These are phyloP conservation scores for Trichoplusia ni DNA, from an alignment of 1,140 invertebrate genomes.

Conservation along the genomic window DNA sequence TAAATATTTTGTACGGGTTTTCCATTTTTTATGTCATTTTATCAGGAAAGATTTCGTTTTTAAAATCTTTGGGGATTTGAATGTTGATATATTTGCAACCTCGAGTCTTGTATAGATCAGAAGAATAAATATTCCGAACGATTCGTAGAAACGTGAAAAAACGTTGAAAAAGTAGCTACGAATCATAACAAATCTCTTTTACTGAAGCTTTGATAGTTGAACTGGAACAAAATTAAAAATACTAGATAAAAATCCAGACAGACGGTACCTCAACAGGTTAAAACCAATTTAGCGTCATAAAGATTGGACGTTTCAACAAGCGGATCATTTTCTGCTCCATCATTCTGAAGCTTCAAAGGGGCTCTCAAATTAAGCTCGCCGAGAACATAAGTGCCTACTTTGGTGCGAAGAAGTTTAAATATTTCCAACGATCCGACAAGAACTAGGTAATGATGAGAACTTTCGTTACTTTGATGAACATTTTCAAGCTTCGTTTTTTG, in stretches of 20 bases:
- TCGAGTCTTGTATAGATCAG: too few species aligned
- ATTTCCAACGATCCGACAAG: slow-evolving; percentile 25
- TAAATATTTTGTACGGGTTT: too few species aligned
- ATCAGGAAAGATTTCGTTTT: too few species aligned
- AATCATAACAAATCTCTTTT: too few species aligned
- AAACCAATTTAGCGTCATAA: slow-evolving; percentile 52
- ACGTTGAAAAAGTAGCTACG: too few species aligned
- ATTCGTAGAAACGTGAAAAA: too few species aligned
- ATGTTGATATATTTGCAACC: too few species aligned
- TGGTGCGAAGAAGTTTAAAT: slow-evolving; percentile 34
- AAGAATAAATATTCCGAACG: too few species aligned
- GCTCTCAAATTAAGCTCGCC: slow-evolving; percentile 51
- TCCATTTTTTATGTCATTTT: too few species aligned
- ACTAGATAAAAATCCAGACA: neutral
- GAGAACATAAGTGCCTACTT: slow-evolving; percentile 41
- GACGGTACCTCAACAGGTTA: slow-evolving; percentile 47
- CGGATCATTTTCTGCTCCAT: slow-evolving; percentile 56
- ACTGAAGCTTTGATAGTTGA: too few species aligned
- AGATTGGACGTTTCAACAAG: slow-evolving; percentile 41
- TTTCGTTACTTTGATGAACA: neutral
- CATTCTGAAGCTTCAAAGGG: slow-evolving; percentile 49
- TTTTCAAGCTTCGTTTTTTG: neutral
- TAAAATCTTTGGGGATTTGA: too few species aligned
- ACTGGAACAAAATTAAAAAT: too few species aligned
- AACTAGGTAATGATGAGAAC: slow-evolving; percentile 1